These are phyloP conservation scores for Caenorhabditis briggsae DNA, from an alignment of 1,140 invertebrate genomes.

Conservation along the genomic window DNA sequence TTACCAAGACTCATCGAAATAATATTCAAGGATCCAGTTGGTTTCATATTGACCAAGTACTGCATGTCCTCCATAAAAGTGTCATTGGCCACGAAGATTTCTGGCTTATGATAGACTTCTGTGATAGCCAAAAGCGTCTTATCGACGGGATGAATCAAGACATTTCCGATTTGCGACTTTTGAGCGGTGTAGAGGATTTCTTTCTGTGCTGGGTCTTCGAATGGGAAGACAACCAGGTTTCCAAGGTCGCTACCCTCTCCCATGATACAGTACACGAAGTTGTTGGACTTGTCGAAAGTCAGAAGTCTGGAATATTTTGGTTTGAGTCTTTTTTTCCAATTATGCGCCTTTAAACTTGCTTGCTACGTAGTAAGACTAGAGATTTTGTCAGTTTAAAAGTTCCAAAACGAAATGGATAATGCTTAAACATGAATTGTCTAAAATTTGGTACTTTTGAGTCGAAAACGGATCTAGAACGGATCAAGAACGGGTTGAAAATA, in stretches of 20 bases:
- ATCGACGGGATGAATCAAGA: constrained; percentile 74
- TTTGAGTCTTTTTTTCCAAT: background rate
- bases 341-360: background rate
- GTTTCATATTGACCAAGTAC: constrained; percentile 76
- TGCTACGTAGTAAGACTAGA: no score
- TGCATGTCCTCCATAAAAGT: constrained; percentile 76
- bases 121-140: constrained; percentile 75
- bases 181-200: constrained; percentile 75
- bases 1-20: constrained; percentile 68
- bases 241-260: constrained; percentile 73
- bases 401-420: no score
- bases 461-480: no score
- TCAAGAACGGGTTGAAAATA: no score
- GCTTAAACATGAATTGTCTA: no score
- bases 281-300: constrained; percentile 74
- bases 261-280: constrained; percentile 76
- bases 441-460: no score
- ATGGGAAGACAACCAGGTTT: constrained; percentile 73
- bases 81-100: constrained; percentile 75
- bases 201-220: constrained; percentile 73
- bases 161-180: constrained; percentile 73
- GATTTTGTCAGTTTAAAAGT: no score
- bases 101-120: constrained; percentile 76
- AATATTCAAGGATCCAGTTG: constrained; percentile 70
- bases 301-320: constrained; percentile 71